Percentiles rank a stretch among this genome's conserved stretches.
These are phyloP conservation scores for Loripinus fragilis DNA, from an alignment of 2,888 invertebrate genomes.

Conservation along the genomic window DNA sequence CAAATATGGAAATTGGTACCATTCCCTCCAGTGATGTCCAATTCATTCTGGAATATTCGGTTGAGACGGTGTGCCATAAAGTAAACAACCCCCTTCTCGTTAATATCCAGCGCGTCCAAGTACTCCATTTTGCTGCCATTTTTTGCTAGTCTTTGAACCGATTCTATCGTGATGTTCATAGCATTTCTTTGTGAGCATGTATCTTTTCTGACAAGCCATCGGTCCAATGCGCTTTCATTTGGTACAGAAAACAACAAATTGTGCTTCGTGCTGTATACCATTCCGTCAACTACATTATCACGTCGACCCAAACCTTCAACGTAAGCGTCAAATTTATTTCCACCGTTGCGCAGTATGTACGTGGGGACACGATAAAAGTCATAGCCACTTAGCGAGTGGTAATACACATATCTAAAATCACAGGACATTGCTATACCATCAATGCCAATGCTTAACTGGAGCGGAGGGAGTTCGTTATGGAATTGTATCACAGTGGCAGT, in stretches of 20 bases:
- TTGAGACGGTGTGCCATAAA: background rate
- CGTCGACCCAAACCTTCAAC: background rate
- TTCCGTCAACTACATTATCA: background rate
- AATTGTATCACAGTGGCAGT: background rate
- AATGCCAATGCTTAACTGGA: background rate
- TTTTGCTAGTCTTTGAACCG: background rate
- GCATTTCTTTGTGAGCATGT: background rate
- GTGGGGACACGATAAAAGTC: slow-evolving; percentile 1
- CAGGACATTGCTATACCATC: slow-evolving; percentile 3
- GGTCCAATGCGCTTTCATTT: background rate
- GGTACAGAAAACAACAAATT: background rate
- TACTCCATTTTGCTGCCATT: background rate
- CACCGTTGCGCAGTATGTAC: background rate
- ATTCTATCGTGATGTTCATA: background rate
- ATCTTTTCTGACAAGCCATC: background rate
- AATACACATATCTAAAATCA: slow-evolving; percentile 1
- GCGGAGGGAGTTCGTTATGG: background rate
- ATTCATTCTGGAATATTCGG: background rate
- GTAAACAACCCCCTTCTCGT: background rate
- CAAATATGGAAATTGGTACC: slow-evolving; percentile 8
- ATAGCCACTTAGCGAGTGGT: background rate
- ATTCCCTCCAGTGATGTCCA: slow-evolving; percentile 1
- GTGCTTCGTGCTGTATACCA: slow-evolving; percentile 1
- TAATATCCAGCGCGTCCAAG: background rate
- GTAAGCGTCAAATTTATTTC: background rate